Evolutionary conservation across 2,888 invertebrate genomes (phyloP).

Genomic region (Thymelicus sylvestris): DNA sequence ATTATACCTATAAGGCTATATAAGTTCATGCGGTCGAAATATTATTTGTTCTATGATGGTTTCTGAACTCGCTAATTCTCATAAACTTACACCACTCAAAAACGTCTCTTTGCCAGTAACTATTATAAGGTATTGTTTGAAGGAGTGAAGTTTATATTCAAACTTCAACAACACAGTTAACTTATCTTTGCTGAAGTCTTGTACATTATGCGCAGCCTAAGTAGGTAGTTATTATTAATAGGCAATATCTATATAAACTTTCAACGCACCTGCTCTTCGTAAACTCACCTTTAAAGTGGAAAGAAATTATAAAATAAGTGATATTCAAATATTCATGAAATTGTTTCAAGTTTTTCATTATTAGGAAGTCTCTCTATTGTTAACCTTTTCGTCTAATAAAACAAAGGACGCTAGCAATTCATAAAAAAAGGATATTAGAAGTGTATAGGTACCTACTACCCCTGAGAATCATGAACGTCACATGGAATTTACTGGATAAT

Average conservation of each 20-base stretch:
- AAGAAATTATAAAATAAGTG: too few species aligned
- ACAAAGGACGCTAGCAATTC: too few species aligned
- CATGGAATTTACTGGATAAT: background rate
- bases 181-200: slow-evolving; percentile 50
- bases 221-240: slow-evolving; percentile 22
- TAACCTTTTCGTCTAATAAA: too few species aligned
- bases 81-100: slow-evolving; percentile 18
- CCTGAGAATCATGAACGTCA: too few species aligned
- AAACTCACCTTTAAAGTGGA: background rate
- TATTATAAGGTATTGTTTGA: slow-evolving; percentile 61
- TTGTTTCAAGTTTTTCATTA: too few species aligned
- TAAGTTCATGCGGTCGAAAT: too few species aligned
- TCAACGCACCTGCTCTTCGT: slow-evolving; percentile 5
- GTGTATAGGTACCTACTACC: too few species aligned
- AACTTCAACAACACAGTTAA: slow-evolving; percentile 59
- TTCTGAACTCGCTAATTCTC: background rate
- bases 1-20: too few species aligned
- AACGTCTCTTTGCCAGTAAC: slow-evolving; percentile 50
- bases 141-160: slow-evolving; percentile 50
- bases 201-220: slow-evolving; percentile 24
- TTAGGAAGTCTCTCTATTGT: too few species aligned
- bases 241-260: slow-evolving; percentile 6
- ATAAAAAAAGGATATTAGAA: too few species aligned
- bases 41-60: too few species aligned
- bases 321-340: too few species aligned